Evolutionary conservation across 2,113 vertebrate genomes (phyloP), one percentile per base, ranked within the genome.

Genomic region (Misgurnus anguillicaudatus): DNA sequence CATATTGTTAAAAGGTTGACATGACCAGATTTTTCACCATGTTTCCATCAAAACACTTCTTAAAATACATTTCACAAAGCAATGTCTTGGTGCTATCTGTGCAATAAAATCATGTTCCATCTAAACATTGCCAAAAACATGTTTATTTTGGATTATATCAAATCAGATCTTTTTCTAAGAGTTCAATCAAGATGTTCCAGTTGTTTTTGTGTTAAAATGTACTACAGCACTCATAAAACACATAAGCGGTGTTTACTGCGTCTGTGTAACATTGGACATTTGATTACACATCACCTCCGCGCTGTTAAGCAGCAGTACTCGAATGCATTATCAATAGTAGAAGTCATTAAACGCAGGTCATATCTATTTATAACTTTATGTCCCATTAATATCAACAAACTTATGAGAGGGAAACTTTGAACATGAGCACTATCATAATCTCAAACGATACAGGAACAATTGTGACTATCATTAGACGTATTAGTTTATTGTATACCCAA

Each of bases 311-410:
- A 11, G 61, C 19, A 36, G 58, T 38, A 19, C 9, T 79, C 42
- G 71, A 53, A 60, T 68, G 60, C 82, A 80, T 53, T 60, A 63
- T 57, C 45, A 58, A 6, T 58, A 70, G 19, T 60, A 11, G 9
- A 72, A 73, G 55, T 73, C 41, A 73, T 19, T 31, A 21, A 48
- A 76, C 74, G 38, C 67, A 41, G 66, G 72, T 61, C 73, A 68
- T 36, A n/a, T 51, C 74, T 69, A 80, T 76, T 73, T 61, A 77
- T 79, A 75, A 64, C 42, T 58, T 65, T 55, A 77, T 78, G 16
- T 36, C 4, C 19, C 47, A 48, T 61, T 69, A 65, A 77, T 62
- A 65, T 78, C 67, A 51, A 8, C 60, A 62, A 42, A 38, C n/a
- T 53, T 73, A n/a, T 41, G n/a, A 63, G 45, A 21, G n/a, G n/a